Percentiles rank a stretch among this genome's conserved stretches.
Conservation (phyloP, 2,888 invertebrate genomes). For the Calameuta filiformis region DNA sequence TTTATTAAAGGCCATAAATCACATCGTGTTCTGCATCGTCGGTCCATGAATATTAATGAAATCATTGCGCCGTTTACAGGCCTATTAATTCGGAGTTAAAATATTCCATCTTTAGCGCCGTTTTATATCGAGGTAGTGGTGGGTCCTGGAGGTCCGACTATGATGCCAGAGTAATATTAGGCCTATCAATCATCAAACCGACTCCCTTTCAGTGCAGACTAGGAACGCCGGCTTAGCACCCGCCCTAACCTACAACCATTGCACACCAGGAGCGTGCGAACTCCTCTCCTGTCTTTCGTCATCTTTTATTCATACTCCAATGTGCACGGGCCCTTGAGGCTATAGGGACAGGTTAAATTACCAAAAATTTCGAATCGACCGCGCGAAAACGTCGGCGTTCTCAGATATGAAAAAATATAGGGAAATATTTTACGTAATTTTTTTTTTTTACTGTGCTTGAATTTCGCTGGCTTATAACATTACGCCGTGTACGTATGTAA, state of each 20-base stretch:
- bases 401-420: background rate
- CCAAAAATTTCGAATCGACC: constrained; percentile 10
- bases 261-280: constrained; percentile 42
- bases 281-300: constrained; percentile 36
- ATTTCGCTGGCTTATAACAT: constrained; percentile 10
- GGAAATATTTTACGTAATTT: background rate
- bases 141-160: constrained; percentile 15
- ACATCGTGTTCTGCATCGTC: constrained; percentile 47
- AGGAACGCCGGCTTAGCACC: constrained; percentile 25
- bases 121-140: constrained; percentile 51
- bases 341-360: background rate
- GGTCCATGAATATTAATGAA: constrained; percentile 63
- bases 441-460: background rate
- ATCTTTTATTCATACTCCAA: constrained; percentile 50
- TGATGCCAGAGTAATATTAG: constrained; percentile 51
- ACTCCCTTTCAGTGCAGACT: constrained; percentile 25
- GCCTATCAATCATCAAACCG: constrained; percentile 59
- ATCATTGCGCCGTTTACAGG: constrained; percentile 62
- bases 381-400: background rate
- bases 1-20: constrained; percentile 52
- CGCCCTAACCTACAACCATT: constrained; percentile 24
- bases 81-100: constrained; percentile 62
- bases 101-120: constrained; percentile 57
- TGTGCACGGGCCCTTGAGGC: background rate
- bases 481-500: background rate